Evolutionary conservation across 1,140 invertebrate species (phyloP).

Genomic region (Drosophila kepulauana): DNA sequence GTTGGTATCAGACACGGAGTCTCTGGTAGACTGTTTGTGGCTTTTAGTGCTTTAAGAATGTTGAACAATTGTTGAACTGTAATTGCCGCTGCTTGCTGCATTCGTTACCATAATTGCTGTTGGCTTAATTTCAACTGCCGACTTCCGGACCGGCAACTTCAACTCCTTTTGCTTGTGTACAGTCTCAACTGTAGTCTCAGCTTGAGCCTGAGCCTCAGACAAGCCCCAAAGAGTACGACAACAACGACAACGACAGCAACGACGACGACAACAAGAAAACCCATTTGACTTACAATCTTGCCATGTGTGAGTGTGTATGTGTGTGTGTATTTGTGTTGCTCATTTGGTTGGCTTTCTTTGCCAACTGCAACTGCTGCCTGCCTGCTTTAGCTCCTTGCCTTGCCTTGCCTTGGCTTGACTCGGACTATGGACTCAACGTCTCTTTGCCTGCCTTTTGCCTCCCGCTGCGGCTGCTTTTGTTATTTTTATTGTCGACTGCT

Average conservation of each 20-base stretch:
- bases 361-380: slow-evolving; percentile 8
- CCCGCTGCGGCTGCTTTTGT: slow-evolving; percentile 44
- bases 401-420: slow-evolving; percentile 13
- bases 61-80: slow-evolving; percentile 57
- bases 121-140: slow-evolving; percentile 80
- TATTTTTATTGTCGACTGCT: slow-evolving; percentile 52
- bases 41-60: slow-evolving; percentile 59
- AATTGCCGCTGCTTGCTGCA: slow-evolving; percentile 76
- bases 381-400: slow-evolving; percentile 4
- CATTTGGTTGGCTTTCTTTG: slow-evolving; percentile 57
- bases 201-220: slow-evolving; percentile 14
- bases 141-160: slow-evolving; percentile 78
- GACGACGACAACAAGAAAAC: slow-evolving; percentile 73
- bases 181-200: not conserved
- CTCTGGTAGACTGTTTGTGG: slow-evolving; percentile 34
- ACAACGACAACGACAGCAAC: slow-evolving; percentile 17
- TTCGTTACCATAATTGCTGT: slow-evolving; percentile 81
- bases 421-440: not conserved
- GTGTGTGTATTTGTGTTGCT: slow-evolving; percentile 37
- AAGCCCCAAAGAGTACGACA: slow-evolving; percentile 23
- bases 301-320: slow-evolving; percentile 39
- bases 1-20: not conserved
- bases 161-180: slow-evolving; percentile 31
- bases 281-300: slow-evolving; percentile 69
- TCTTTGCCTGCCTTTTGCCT: not conserved